Conservation (phyloP, 2,113 vertebrate genomes). For the Origma solitaria region DNA sequence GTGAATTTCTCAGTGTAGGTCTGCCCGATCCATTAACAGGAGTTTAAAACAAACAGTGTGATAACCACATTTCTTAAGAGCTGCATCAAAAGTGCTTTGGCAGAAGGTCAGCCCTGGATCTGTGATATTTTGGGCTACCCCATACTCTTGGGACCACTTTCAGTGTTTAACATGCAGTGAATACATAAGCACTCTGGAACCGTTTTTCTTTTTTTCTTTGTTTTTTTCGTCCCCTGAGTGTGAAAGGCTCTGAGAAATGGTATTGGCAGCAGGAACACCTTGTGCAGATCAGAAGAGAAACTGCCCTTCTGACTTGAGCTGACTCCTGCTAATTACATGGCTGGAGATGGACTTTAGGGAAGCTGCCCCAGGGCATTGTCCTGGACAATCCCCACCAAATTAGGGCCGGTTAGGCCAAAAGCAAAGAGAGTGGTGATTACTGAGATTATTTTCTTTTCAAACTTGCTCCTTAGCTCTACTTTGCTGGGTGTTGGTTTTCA, state of each 20-base stretch:
- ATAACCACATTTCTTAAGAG: constrained; percentile 16
- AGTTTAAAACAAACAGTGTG: constrained; percentile 10
- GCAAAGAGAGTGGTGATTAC: not conserved
- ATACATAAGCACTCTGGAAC: not conserved
- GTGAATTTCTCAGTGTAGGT: not conserved
- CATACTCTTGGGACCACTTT: not conserved
- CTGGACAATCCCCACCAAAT: not conserved
- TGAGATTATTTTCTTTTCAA: constrained; percentile 47
- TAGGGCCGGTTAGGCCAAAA: not conserved
- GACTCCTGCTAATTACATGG: not conserved
- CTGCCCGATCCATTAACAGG: not conserved
- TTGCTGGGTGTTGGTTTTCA: constrained; percentile 61
- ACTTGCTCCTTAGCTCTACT: constrained; percentile 12
- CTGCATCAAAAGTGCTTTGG: not conserved
- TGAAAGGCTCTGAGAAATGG: not conserved
- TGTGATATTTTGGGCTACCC: constrained; percentile 16
- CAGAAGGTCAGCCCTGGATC: constrained; percentile 4
- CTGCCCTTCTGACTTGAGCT: not conserved
- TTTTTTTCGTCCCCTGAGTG: not conserved
- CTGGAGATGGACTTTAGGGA: not conserved
- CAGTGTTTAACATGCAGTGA: not conserved
- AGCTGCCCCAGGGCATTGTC: not conserved
- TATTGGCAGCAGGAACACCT: not conserved
- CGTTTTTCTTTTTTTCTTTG: not conserved
- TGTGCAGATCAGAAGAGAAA: not conserved